Conservation (phyloP, 2,113 vertebrate species). For the Hemichromis elongatus region DNA sequence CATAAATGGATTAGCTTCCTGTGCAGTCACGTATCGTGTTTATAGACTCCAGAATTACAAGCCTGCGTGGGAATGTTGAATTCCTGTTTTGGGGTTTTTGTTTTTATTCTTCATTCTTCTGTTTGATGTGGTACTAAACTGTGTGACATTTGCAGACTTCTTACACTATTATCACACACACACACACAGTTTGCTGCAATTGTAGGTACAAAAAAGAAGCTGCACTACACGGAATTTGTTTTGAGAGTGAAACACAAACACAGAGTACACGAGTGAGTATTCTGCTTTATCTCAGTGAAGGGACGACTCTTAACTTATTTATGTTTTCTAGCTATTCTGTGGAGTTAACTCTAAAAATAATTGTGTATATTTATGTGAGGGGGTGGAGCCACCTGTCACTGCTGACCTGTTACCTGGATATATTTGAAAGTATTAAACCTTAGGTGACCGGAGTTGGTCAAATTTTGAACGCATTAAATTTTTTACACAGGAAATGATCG, state of each 20-base stretch:
- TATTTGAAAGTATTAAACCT: neutral
- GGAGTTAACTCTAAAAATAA: neutral
- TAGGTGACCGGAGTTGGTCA: neutral
- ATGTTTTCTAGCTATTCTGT: slow-evolving; percentile 26
- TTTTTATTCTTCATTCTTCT: neutral
- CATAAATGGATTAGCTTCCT: neutral
- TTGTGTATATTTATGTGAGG: neutral
- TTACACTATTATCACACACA: neutral
- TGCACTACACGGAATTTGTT: neutral
- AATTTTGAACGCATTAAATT: neutral
- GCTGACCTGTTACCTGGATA: neutral
- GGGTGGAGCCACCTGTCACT: slow-evolving; percentile 12
- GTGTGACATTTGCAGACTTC: neutral
- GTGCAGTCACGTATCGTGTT: neutral
- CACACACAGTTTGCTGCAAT: neutral
- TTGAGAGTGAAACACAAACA: neutral
- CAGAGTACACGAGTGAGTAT: neutral
- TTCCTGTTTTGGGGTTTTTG: neutral
- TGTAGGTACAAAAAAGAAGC: neutral
- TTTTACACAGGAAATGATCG: neutral
- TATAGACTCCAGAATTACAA: neutral
- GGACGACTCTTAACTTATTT: slow-evolving; percentile 8
- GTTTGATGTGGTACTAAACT: neutral
- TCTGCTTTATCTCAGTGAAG: slow-evolving; percentile 30
- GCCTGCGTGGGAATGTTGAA: neutral